Conservation (phyloP, 2,888 invertebrate species). For the Agonopterix heracliana region DNA sequence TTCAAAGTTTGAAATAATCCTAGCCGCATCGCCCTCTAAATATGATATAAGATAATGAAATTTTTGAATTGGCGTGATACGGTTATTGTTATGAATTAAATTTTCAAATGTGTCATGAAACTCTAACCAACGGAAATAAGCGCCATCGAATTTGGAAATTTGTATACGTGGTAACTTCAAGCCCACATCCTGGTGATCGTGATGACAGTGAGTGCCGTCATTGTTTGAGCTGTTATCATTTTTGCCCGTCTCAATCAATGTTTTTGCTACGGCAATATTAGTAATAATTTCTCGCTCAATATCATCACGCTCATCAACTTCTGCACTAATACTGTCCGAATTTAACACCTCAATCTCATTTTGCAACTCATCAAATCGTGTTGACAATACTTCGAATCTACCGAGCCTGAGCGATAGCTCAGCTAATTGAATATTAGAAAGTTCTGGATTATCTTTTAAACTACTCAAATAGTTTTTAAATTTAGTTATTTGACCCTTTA, state of each 20-base stretch:
- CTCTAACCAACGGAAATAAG: conserved; percentile 14
- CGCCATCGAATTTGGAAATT: conserved; percentile 14
- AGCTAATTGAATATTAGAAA: conserved; percentile 4
- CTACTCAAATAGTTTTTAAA: conserved; percentile 8
- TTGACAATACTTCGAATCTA: conserved; percentile 6
- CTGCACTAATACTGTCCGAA: conserved; percentile 1
- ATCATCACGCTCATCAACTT: conserved; percentile 5
- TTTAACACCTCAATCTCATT: conserved; percentile 10
- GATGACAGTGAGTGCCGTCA: background rate
- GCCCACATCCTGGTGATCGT: conserved; percentile 1
- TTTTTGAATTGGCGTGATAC: conserved; percentile 14
- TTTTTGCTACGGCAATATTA: conserved; percentile 14
- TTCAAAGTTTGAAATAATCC: conserved; percentile 14
- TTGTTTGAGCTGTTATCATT: background rate
- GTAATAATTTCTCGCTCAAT: conserved; percentile 7
- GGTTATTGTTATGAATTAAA: conserved; percentile 11
- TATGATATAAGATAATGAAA: conserved; percentile 9
- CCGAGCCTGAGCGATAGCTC: conserved; percentile 8
- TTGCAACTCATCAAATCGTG: conserved; percentile 9
- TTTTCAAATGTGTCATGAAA: conserved; percentile 12
- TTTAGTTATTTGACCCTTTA: conserved; percentile 12
- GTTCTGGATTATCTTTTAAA: background rate
- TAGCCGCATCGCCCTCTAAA: conserved; percentile 18
- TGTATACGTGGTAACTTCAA: conserved; percentile 11
- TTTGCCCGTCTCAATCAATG: background rate